Evolutionary conservation across 2,113 vertebrate genomes (phyloP).

Genomic region (Myxocyprinus asiaticus): DNA sequence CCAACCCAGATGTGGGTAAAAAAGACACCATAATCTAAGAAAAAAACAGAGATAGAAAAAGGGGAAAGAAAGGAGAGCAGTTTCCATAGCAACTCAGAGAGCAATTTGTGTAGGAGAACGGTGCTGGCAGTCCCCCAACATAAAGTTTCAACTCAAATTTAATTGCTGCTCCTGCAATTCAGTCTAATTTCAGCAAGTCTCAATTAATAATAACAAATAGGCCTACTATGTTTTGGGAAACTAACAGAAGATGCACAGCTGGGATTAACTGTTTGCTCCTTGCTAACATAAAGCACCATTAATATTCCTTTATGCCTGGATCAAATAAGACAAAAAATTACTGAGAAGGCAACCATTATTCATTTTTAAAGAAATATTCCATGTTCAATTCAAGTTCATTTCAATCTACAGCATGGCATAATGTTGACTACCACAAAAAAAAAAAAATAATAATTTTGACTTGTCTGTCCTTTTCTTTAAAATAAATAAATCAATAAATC

Average conservation of each 20-base stretch:
- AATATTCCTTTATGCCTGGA: too few relatives aligned
- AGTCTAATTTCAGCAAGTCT: constrained; percentile 16
- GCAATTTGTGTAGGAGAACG: constrained; percentile 27
- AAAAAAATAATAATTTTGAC: too few relatives aligned
- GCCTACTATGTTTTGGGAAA: constrained; percentile 27
- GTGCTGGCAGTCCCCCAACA: constrained; percentile 34
- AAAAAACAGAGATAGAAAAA: constrained; percentile 10
- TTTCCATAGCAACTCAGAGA: constrained; percentile 61
- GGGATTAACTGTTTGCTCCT: neutral
- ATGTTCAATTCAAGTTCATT: too few relatives aligned
- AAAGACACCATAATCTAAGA: constrained; percentile 1
- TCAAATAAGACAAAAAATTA: too few relatives aligned
- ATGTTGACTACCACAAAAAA: too few relatives aligned
- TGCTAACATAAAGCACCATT: neutral
- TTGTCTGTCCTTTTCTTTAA: too few relatives aligned
- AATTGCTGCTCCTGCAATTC: constrained; percentile 42
- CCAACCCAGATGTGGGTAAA: neutral
- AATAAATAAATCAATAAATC: too few relatives aligned
- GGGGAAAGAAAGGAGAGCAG: constrained; percentile 37
- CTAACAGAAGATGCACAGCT: constrained; percentile 26
- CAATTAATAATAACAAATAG: constrained; percentile 20
- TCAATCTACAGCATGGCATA: too few relatives aligned
- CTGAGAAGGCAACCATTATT: too few relatives aligned
- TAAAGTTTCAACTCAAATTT: constrained; percentile 46
- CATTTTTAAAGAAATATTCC: too few relatives aligned